Evolutionary conservation across 2,888 invertebrate species (phyloP), one percentile per base, ranked within the genome.

Genomic region (Spilosoma lubricipeda): DNA sequence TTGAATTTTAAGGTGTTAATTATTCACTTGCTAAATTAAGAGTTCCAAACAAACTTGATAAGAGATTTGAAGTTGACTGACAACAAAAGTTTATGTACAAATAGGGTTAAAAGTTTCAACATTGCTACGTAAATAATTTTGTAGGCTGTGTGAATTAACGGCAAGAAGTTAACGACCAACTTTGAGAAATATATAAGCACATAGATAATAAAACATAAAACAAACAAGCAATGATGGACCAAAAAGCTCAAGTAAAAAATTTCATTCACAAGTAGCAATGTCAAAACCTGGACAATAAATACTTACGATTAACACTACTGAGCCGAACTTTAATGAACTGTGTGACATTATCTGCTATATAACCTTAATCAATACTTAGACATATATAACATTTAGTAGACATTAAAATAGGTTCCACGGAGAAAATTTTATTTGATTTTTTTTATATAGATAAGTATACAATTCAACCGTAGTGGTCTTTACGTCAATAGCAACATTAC

Each of bases 321-420:
- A 94, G 93, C 92, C 90, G 90, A 92, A 92, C 89, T 85, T 86
- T 87, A 90, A 88, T 92, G 90, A 91, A 90, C 89, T 88, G 90
- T 88, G 90, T 90, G 91, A 89, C 87, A 86, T 84, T 85, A 84
- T 85, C 87, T 90, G 87, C 90, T 92, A 91, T 88, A 88, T 90
- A 90, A 90, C 86, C 92, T 92, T 94, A 93, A 67, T 88, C 86
- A 82, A 89, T 93, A 93, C 93, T 93, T 95, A 94, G 93, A 95
- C 94, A 95, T 94, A 95, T 94, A 94, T 95, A 95, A 95, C 95
- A 95, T 95, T 94, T 91, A 94, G 92, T 94, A 94, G 93, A 95
- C 94, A 94, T 92, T 91, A 91, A 92, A 92, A 91, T 93, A 92
- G 86, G 89, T 92, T 91, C 90, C 91, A 92, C 91, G 88, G 89